Percentiles rank a stretch among this genome's conserved stretches.
phyloP scores from a whole-genome alignment of 2,888 invertebrate species.

The Odontomyia ornata region DNA sequence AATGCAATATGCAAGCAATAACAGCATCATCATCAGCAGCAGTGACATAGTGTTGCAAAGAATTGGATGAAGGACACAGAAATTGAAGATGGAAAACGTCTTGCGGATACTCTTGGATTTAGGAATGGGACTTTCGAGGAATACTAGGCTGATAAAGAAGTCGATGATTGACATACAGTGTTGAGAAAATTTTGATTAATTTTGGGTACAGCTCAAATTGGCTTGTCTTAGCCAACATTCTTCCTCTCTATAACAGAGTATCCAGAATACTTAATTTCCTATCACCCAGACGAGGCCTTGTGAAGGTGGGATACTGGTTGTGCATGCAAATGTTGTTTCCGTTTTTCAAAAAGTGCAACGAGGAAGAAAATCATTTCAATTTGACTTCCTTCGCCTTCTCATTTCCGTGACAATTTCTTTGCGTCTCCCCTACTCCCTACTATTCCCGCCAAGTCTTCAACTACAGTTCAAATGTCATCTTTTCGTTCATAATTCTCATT shows the following conservation, averaged over 20 bases:
- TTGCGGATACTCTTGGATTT: not conserved
- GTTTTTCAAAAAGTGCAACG: constrained; percentile 10
- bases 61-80: not conserved
- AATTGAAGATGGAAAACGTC: not conserved
- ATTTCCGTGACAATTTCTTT: not conserved
- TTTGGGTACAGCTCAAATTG: too few species aligned
- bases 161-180: not conserved
- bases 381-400: not conserved
- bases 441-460: not conserved
- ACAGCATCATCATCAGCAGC: constrained; percentile 7
- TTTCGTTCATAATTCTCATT: not conserved
- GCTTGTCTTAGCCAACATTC: too few species aligned
- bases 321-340: constrained; percentile 28
- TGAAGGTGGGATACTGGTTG: not conserved
- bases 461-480: constrained; percentile 5
- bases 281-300: too few species aligned
- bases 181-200: too few species aligned
- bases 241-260: too few species aligned
- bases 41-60: constrained; percentile 30
- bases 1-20: not conserved
- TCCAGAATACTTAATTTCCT: too few species aligned
- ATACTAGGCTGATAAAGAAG: not conserved
- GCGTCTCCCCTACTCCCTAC: too few species aligned
- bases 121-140: not conserved
- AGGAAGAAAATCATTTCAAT: constrained; percentile 31